A percentile compares a stretch with the other conserved stretches of the same genome.
phyloP scores from a whole-genome alignment of 2,113 vertebrate species.

The Pangasianodon hypophthalmus region DNA sequence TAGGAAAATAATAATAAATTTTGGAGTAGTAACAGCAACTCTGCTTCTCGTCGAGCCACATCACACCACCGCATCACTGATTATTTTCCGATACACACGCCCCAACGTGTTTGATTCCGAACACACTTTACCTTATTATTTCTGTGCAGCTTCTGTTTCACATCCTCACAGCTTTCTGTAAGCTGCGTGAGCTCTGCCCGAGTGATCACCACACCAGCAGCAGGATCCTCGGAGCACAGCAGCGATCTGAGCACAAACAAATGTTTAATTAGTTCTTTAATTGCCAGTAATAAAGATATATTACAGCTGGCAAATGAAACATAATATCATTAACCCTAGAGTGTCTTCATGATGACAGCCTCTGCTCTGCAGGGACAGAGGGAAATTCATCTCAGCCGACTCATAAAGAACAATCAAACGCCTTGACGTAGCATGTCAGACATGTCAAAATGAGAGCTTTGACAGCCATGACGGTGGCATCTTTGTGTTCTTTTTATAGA shows the following conservation, averaged over 20 bases:
- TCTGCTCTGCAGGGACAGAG: neutral
- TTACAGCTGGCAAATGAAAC: conserved; percentile 1
- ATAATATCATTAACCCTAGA: conserved; percentile 17
- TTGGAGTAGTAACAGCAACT: neutral
- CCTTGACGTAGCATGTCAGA: neutral
- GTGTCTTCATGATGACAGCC: conserved; percentile 5
- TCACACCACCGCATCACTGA: neutral
- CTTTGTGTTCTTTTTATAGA: neutral
- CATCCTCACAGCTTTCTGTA: conserved; percentile 57
- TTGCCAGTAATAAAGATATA: conserved; percentile 23
- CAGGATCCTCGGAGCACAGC: conserved; percentile 48
- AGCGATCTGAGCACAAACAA: conserved; percentile 54
- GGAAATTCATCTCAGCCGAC: neutral
- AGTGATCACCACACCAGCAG: conserved; percentile 50
- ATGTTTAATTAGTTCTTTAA: conserved; percentile 23
- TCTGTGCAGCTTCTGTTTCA: conserved; percentile 56
- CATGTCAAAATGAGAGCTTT: neutral
- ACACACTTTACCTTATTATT: conserved; percentile 56
- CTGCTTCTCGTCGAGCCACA: neutral
- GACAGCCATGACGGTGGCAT: neutral
- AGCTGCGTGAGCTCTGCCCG: conserved; percentile 51
- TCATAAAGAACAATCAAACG: conserved; percentile 10
- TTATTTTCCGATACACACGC: neutral
- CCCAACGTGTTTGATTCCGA: neutral
- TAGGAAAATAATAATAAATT: neutral